phyloP scores from a whole-genome alignment of 2,113 vertebrate species.

The Crypturellus undulatus region DNA sequence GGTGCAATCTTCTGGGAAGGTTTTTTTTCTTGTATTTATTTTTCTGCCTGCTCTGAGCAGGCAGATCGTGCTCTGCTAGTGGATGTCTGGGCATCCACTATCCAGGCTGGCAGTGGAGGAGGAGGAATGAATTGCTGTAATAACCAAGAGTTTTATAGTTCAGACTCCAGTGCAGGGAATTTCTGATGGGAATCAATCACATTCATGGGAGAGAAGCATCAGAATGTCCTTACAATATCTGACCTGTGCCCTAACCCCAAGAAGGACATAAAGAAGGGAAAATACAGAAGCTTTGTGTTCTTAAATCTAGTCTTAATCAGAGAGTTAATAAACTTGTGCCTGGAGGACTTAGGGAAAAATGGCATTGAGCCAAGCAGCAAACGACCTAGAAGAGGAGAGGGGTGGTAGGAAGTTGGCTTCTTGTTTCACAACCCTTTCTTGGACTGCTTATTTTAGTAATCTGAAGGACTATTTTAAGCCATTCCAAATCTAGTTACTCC shows the following conservation, averaged over 20 bases:
- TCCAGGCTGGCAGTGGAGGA: not conserved
- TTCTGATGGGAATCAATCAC: not conserved
- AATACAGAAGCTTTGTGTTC: not conserved
- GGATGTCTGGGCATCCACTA: not conserved
- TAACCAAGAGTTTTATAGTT: not conserved
- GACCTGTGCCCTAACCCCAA: not conserved
- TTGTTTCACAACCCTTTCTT: not conserved
- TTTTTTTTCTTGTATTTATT: not conserved
- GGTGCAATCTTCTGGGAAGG: not conserved
- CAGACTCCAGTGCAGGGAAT: not conserved
- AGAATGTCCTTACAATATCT: not conserved
- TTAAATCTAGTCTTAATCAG: not conserved
- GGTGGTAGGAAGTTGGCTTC: not conserved
- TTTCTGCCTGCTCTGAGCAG: not conserved
- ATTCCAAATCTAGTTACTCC: not conserved
- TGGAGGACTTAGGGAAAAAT: not conserved
- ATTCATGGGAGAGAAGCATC: not conserved
- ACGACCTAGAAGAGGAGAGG: not conserved
- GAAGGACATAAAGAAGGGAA: not conserved
- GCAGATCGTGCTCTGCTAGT: not conserved
- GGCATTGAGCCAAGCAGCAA: not conserved
- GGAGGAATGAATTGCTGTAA: not conserved
- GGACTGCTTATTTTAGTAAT: not conserved
- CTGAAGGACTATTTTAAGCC: not conserved
- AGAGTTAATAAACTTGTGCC: accelerated